Conservation (phyloP, 2,888 invertebrate species). For the Luffia ferchaultella region DNA sequence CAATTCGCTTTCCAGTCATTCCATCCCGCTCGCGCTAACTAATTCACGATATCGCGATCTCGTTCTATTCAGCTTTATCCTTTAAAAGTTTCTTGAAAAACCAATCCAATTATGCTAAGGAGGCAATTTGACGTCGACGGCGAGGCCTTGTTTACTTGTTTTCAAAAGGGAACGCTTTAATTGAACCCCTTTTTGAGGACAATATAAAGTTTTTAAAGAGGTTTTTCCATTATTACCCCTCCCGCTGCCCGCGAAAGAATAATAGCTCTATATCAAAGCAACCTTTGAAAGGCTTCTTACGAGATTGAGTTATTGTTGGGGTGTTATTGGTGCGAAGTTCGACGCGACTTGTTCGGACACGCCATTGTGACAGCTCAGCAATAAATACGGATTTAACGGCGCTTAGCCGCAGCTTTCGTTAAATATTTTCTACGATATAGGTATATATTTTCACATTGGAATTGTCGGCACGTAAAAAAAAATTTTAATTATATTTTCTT, state of each 20-base stretch:
- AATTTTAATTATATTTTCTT: too few species aligned
- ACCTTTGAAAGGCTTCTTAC: neutral
- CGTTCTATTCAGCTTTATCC: constrained; percentile 7
- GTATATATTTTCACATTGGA: too few species aligned
- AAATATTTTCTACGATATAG: neutral
- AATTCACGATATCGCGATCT: neutral
- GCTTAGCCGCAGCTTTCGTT: neutral
- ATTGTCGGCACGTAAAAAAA: too few species aligned
- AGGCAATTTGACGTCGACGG: constrained; percentile 33
- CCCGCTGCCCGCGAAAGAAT: constrained; percentile 14
- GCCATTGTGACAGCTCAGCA: neutral
- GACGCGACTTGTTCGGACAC: neutral
- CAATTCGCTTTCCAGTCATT: neutral
- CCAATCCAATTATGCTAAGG: constrained; percentile 40
- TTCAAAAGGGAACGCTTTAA: constrained; percentile 34
- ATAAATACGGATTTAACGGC: neutral
- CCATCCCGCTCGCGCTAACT: neutral
- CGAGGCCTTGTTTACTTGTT: constrained; percentile 32
- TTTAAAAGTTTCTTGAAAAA: constrained; percentile 31
- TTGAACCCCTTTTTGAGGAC: constrained; percentile 22
- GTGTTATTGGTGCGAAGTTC: neutral
- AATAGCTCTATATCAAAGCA: constrained; percentile 15
- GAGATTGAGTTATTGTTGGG: neutral
- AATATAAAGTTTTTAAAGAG: constrained; percentile 21
- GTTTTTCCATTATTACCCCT: constrained; percentile 28